Evolutionary conservation across 2,797 vertebrate species (phyloP).

Genomic region (Eulemur mongoz): DNA sequence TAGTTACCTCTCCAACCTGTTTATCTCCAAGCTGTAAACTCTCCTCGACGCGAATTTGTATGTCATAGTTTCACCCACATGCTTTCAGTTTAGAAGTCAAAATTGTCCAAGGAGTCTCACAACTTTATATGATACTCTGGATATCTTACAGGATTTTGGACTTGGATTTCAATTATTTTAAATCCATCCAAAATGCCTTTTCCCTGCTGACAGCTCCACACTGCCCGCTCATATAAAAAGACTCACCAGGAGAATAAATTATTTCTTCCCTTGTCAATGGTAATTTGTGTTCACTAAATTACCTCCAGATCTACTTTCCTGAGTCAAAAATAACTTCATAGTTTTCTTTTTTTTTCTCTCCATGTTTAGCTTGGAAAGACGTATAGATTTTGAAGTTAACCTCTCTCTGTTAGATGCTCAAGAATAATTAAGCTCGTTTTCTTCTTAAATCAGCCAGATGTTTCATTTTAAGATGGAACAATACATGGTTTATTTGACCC

Average conservation of each 20-base stretch:
- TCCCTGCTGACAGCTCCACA: constrained; percentile 40
- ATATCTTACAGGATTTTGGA: constrained; percentile 28
- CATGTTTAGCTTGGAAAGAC: constrained; percentile 62
- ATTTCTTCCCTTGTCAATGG: constrained; percentile 62
- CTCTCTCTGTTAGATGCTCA: constrained; percentile 64
- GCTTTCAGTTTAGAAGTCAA: constrained; percentile 33
- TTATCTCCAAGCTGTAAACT: not conserved
- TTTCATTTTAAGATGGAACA: constrained; percentile 72
- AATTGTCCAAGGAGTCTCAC: not conserved
- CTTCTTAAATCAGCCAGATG: constrained; percentile 67
- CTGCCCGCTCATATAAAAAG: constrained; percentile 39
- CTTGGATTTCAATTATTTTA: constrained; percentile 12
- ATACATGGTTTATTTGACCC: constrained; percentile 66
- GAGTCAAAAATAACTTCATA: constrained; percentile 71
- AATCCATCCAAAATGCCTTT: constrained; percentile 53
- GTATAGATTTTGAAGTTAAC: constrained; percentile 71
- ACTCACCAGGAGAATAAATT: constrained; percentile 58
- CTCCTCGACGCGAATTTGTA: not conserved
- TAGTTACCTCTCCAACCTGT: not conserved
- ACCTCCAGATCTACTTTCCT: constrained; percentile 73
- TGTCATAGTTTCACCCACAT: not conserved
- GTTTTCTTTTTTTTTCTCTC: not conserved
- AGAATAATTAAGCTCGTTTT: constrained; percentile 63
- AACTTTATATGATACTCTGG: not conserved
- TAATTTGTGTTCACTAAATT: constrained; percentile 70